These are phyloP conservation scores for Cyrtodaria siliqua DNA, from an alignment of 2,888 invertebrate genomes.

Conservation along the genomic window DNA sequence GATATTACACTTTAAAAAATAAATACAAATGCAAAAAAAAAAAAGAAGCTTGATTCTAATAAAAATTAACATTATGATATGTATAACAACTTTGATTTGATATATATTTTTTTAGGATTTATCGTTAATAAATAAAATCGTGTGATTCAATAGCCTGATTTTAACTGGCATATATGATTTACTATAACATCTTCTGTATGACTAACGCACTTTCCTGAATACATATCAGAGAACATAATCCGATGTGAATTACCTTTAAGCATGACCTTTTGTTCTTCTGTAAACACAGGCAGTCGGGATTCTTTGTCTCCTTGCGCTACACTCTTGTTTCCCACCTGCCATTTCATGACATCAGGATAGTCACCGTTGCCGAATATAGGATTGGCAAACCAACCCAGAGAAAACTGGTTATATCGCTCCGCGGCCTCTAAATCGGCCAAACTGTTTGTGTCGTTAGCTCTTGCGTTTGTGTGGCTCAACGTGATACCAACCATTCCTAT, in stretches of 20 bases:
- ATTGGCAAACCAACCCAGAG: constrained; percentile 79
- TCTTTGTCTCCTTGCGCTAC: constrained; percentile 56
- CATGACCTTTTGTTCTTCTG: constrained; percentile 75
- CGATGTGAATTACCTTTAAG: constrained; percentile 76
- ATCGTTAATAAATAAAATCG: no score
- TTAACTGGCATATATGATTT: no score
- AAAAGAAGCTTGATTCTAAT: no score
- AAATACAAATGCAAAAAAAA: no score
- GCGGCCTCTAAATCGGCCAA: constrained; percentile 68
- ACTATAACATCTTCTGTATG: no score
- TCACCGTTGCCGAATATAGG: constrained; percentile 86
- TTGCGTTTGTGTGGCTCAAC: constrained; percentile 64
- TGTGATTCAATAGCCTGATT: no score
- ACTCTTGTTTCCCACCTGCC: constrained; percentile 69
- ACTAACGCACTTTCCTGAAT: no score
- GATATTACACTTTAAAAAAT: no score
- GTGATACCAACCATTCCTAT: constrained; percentile 71
- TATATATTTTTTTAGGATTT: no score
- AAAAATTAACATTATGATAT: no score
- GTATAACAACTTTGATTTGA: no score
- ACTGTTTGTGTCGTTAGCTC: constrained; percentile 59
- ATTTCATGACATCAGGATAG: constrained; percentile 84
- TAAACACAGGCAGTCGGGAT: constrained; percentile 81
- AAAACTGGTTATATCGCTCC: constrained; percentile 66
- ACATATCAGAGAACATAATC: no score